Evolutionary conservation across 2,113 vertebrate genomes (phyloP), one percentile per base, ranked within the genome.

Genomic region (Aphyosemion australe): DNA sequence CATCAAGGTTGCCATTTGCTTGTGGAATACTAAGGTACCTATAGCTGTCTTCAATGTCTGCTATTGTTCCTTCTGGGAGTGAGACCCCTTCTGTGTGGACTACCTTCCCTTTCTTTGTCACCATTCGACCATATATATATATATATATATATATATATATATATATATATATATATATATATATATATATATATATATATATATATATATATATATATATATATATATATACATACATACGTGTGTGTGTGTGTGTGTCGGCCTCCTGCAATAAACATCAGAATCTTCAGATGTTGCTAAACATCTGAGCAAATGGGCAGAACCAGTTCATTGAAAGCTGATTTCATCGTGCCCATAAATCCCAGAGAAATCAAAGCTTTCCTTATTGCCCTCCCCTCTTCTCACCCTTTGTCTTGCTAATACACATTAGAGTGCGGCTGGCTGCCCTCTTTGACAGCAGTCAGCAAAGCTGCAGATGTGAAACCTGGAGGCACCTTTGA

Each of bases 341-440:
- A 90, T 92, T 93, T 92, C 87, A 93, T 90, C 88, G 90, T 72
- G 68, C 75, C 86, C 83, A 92, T 93, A 93, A 93, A 93, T 93
- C 92, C 93, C 66, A 0, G 79, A 66, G 80, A 90, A 91, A 93
- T 92, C 91, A 93, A 93, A 93, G 91, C 78, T 84, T 53, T 26
- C 79, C 69, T 70, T 59, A 60, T 37, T 48, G 41, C 72, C 73
- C 58, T 1, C 65, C 80, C 76, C 83, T 82, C 81, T 82, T 72
- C 72, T 63, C 69, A n/a, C 21, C 67, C 62, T 90, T 93, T 93
- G 91, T 93, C 88, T 92, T 93, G 93, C 87, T 91, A 93, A 93
- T 93, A 74, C 89, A 83, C 82, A 91, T 93, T 93, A 93, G 84
- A 67, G 68, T 74, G 84, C 58, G 90, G 88, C 87, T 91, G 90